Conservation (phyloP, 1,140 invertebrate species). For the Bombus terrestris region DNA sequence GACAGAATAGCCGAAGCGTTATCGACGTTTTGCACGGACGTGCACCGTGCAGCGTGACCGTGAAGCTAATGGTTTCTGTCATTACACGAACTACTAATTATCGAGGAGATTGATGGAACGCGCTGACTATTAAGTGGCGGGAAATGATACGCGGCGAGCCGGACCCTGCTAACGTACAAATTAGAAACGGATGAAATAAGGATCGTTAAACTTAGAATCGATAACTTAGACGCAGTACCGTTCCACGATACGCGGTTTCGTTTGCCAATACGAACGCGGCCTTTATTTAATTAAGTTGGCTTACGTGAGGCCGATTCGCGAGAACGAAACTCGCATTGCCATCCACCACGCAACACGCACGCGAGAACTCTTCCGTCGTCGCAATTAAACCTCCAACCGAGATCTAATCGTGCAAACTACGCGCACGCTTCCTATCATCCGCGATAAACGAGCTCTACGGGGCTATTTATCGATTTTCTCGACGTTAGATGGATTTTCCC, state of each 20-base stretch:
- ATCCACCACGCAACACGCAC: not conserved
- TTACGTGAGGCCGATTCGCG: conserved; percentile 35
- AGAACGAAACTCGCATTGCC: not conserved
- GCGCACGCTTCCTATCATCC: not conserved
- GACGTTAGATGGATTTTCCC: not conserved
- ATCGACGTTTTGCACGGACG: conserved; percentile 13
- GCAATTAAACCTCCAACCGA: not conserved
- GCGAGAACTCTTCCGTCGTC: not conserved
- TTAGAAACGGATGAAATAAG: conserved; percentile 60
- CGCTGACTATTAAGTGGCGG: conserved; percentile 54
- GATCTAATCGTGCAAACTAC: not conserved
- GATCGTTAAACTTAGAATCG: conserved; percentile 52
- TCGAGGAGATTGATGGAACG: conserved; percentile 57
- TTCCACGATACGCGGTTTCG: too few species aligned
- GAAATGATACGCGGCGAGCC: conserved; percentile 38
- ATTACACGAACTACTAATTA: conserved; percentile 63
- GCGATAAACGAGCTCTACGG: not conserved
- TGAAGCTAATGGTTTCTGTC: conserved; percentile 59
- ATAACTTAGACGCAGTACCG: conserved; percentile 16
- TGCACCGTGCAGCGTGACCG: conserved; percentile 21
- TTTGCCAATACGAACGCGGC: conserved; percentile 1
- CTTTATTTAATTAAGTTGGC: conserved; percentile 58
- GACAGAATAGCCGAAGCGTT: not conserved
- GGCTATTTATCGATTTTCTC: not conserved
- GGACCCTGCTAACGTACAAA: conserved; percentile 39